A percentile compares a stretch with the other conserved stretches of the same genome.
phyloP scores from a whole-genome alignment of 2,797 vertebrate genomes.

The Oreochromis mossambicus region DNA sequence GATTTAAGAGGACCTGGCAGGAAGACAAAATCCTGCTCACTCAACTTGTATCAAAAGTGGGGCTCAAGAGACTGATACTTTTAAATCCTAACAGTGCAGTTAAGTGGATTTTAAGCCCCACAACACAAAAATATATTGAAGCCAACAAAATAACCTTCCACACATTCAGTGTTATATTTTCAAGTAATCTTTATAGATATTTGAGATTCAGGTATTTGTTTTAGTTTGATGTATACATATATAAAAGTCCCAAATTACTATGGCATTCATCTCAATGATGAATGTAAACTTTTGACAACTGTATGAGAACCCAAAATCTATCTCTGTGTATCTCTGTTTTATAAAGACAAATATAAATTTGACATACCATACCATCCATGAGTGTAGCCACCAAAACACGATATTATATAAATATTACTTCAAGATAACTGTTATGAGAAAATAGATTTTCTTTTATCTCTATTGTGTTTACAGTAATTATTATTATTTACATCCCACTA shows the following conservation, averaged over 20 bases:
- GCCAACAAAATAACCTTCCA: background rate
- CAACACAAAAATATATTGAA: background rate
- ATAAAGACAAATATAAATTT: background rate
- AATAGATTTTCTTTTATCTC: background rate
- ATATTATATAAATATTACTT: background rate
- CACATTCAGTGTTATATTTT: background rate
- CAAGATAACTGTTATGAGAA: background rate
- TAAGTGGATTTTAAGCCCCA: background rate
- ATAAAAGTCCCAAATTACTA: background rate
- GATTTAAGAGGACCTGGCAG: background rate
- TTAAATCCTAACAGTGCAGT: background rate
- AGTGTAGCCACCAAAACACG: background rate
- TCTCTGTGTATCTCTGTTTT: background rate
- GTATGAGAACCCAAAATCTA: background rate
- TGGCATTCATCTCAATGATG: background rate
- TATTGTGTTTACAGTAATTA: background rate
- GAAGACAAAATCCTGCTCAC: background rate
- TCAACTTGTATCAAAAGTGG: background rate
- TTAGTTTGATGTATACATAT: background rate
- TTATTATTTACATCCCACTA: constrained; percentile 1
- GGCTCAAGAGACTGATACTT: background rate
- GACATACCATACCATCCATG: background rate
- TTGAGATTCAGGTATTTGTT: background rate
- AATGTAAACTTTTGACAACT: background rate
- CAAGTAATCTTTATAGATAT: background rate